These are phyloP conservation scores for Mantis religiosa DNA, from an alignment of 2,888 invertebrate species.

Conservation along the genomic window DNA sequence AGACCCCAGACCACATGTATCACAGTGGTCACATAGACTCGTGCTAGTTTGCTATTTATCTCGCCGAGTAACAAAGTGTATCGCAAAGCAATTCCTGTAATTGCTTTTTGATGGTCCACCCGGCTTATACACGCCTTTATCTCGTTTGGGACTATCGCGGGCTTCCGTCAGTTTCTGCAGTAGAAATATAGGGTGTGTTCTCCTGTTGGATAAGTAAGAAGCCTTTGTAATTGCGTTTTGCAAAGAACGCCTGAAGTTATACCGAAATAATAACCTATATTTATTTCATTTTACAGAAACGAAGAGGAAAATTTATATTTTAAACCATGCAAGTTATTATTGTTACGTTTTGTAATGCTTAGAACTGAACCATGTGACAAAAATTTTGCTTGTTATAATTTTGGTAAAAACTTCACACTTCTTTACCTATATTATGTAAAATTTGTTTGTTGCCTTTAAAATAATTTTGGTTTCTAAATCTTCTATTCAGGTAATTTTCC, in stretches of 20 bases:
- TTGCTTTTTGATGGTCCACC: neutral
- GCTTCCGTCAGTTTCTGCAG: neutral
- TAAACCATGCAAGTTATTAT: too few relatives aligned
- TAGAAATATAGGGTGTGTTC: neutral
- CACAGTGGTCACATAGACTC: neutral
- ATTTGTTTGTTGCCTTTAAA: too few relatives aligned
- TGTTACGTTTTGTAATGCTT: too few relatives aligned
- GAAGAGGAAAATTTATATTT: too few relatives aligned
- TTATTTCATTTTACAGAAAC: too few relatives aligned
- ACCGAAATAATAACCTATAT: too few relatives aligned
- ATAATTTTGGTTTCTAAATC: too few relatives aligned
- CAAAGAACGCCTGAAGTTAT: neutral
- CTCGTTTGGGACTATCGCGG: neutral
- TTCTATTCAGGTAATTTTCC: too few relatives aligned
- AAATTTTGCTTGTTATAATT: too few relatives aligned
- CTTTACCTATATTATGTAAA: too few relatives aligned
- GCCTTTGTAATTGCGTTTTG: neutral
- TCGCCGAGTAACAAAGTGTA: neutral
- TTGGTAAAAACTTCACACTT: too few relatives aligned
- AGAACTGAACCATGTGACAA: too few relatives aligned
- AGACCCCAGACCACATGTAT: neutral
- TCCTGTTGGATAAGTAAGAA: neutral
- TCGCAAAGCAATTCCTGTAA: neutral
- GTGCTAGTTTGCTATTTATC: neutral
- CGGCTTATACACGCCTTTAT: neutral